Base-by-base conservation (phyloP, 2,113 vertebrate genomes). In the Brienomyrus longianalis region DNA sequence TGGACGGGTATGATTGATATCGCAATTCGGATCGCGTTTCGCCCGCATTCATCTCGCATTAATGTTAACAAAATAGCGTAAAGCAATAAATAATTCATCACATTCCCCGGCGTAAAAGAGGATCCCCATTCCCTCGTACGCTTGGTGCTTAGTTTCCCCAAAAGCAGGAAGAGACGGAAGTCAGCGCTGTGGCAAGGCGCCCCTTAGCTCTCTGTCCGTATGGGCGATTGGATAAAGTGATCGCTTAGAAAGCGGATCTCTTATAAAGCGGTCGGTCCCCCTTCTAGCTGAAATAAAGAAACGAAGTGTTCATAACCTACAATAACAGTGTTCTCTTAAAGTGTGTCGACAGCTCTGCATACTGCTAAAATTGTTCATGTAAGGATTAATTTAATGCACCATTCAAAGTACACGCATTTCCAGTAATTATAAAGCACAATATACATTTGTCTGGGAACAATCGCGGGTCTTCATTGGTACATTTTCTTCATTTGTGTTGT, bases 41-140 rank as follows among this genome's bases (percentile, higher is more conserved):
- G 35, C 15, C 74, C 74, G 39, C 74, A 80, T 39, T 80, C 74
- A 80, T 80, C 74, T 80, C 13, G 74, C 74, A 80, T 80, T 80
- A 80, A 80, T 80, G 74, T 80, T 35, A 80, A 43, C 31, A 80
- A 80, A 80, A 80, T 7, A 80, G 35, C 74, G 31, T 80, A 80
- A 80, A 80, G 74, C 74, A 19, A 80, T 80, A 43, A 80, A 80
- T 80, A 43, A 80, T 80, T 80, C 74, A 80, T 80, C 74, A 80
- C 13, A 80, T 80, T 80, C 74, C 35, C 74, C 35, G 0, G 35
- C 5, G 35, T 80, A 80, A 80, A 80, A 43, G 35, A 77, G 70
- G 27, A 80, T 80, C 35, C 74, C 35, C 31, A 80, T 39, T 80
- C 74, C 35, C 74, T 35, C 31, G 17, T 80, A 80, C 31, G 74